These are phyloP conservation scores for Xiphorhynchus erythropygius DNA, from an alignment of 2,797 vertebrate genomes.

Conservation along the genomic window DNA sequence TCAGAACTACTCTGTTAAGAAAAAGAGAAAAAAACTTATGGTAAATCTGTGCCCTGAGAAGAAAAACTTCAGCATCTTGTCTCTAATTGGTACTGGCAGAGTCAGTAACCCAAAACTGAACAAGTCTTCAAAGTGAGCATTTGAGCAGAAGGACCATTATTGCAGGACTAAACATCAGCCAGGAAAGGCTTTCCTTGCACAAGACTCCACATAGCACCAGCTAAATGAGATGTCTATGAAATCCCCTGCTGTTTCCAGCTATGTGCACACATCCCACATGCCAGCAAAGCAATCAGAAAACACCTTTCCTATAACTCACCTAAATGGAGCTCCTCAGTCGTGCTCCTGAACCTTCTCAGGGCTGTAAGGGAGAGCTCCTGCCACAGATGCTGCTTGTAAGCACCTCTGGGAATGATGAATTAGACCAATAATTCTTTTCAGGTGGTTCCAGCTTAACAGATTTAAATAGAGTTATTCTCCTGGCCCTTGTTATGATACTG, in stretches of 20 bases:
- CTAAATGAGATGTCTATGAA: background rate
- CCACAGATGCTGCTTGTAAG: background rate
- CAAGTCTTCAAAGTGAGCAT: background rate
- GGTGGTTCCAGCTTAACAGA: background rate
- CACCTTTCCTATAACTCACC: background rate
- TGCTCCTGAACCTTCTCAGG: background rate
- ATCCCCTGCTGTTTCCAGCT: background rate
- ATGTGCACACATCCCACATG: background rate
- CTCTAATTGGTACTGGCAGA: background rate
- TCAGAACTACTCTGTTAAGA: background rate
- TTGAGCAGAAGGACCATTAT: background rate
- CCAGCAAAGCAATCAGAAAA: background rate
- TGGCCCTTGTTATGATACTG: background rate
- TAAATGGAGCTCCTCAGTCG: background rate
- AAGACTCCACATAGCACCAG: background rate
- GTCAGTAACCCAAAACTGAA: background rate
- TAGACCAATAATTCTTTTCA: conserved; percentile 4
- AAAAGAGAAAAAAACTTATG: background rate
- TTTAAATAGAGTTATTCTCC: background rate
- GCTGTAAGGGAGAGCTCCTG: background rate
- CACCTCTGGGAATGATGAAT: conserved; percentile 16
- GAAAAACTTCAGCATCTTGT: background rate
- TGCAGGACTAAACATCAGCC: background rate
- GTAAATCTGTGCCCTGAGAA: background rate
- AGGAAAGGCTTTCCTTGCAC: background rate